These are phyloP conservation scores for Percopsis transmontana DNA, from an alignment of 2,113 vertebrate species.

Conservation along the genomic window DNA sequence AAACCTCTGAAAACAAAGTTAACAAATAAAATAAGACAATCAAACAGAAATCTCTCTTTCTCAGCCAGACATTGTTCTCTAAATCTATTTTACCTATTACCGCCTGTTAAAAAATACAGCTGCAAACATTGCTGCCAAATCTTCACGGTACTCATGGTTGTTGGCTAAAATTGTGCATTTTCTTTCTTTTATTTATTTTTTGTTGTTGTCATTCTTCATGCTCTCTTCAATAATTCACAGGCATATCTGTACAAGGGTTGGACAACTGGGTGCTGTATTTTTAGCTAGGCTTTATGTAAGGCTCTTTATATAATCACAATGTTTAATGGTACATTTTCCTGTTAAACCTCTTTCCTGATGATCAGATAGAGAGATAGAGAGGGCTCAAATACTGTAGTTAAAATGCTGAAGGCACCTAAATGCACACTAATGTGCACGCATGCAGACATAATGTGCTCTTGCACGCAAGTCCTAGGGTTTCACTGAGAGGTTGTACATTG, in stretches of 20 bases:
- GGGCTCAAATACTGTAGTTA: slow-evolving; percentile 15
- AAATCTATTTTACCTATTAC: slow-evolving; percentile 46
- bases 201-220: slow-evolving; percentile 26
- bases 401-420: slow-evolving; percentile 9
- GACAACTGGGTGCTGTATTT: slow-evolving; percentile 55
- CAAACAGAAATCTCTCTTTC: slow-evolving; percentile 36
- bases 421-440: not conserved
- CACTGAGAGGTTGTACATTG: not conserved
- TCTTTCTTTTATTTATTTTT: slow-evolving; percentile 11
- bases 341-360: slow-evolving; percentile 26
- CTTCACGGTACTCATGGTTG: slow-evolving; percentile 49
- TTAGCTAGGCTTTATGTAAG: slow-evolving; percentile 73
- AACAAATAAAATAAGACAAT: slow-evolving; percentile 43
- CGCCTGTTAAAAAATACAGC: slow-evolving; percentile 51
- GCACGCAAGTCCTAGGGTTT: not conserved
- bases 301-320: slow-evolving; percentile 67
- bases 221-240: slow-evolving; percentile 66
- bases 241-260: slow-evolving; percentile 49
- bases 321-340: slow-evolving; percentile 55
- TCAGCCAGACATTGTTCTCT: slow-evolving; percentile 29
- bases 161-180: slow-evolving; percentile 59
- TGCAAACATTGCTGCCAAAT: slow-evolving; percentile 55
- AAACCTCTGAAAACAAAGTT: slow-evolving; percentile 9
- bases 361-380: slow-evolving; percentile 14
- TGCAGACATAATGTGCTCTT: not conserved